Evolutionary conservation across 2,113 vertebrate species (phyloP), one percentile per base, ranked within the genome.

Genomic region (Thymallus thymallus): DNA sequence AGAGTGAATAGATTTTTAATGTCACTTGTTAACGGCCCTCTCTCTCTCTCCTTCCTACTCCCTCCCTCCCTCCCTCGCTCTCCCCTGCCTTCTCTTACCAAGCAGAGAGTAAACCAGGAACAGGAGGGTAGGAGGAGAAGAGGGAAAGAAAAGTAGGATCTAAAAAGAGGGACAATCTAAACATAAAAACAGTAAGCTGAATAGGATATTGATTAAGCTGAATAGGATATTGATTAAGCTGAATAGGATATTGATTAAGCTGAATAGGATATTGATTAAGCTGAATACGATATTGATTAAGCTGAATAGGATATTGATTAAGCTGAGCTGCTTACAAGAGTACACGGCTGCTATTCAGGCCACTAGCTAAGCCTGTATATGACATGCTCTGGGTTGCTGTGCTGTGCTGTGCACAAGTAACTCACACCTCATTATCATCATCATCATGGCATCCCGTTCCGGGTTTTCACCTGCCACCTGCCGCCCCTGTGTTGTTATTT

Each of bases 1-100:
- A 66, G 73, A 78, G 63, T 84, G 80, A 88, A 90, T 85, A 84
- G 84, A 80, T 85, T 90, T 91, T 87, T 89, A 86, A 88, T 90
- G 86, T 86, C 76, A 77, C 83, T 88, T 86, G 83, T 88, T 88
- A 88, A 81, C 68, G 24, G 51, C 0, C 3, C 64, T 45, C 0
- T 5, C 69, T 76, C 80, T 84, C 77, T 74, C 51, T n/a, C n/a
- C n/a, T n/a, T 74, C 81, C 69, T 68, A 75, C 58, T 71, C 65
- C 20, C 75, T 35, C n/a, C n/a, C n/a, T 48, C 56, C 76, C 46
- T 74, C 81, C 68, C 58, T 71, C 75, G 72, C 76, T 23, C 63
- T 45, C 24, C 20, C 32, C 35, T 46, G 9, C 20, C 32, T 23
- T 20, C 66, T 68, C 20, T 23, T 68, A 12, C 35, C 12, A 32